These are phyloP conservation scores for Adelphocoris suturalis DNA, from an alignment of 2,888 invertebrate species.

Conservation along the genomic window DNA sequence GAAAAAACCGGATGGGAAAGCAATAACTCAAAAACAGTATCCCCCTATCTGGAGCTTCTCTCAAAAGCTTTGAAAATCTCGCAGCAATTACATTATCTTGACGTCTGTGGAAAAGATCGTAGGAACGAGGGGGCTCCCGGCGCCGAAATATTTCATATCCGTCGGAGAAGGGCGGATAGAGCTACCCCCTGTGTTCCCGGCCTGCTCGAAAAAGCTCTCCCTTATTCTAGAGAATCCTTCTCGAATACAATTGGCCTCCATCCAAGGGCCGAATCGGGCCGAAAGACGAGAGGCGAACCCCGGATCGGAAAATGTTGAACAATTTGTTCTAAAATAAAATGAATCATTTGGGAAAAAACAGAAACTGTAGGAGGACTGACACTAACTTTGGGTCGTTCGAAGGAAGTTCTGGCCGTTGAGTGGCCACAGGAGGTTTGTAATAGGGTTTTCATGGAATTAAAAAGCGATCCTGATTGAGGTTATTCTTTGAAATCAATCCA, in stretches of 20 bases:
- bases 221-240: constrained; percentile 41
- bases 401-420: not conserved
- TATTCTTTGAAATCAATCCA: too few species aligned
- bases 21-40: constrained; percentile 60
- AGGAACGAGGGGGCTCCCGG: constrained; percentile 58
- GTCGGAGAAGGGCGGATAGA: constrained; percentile 59
- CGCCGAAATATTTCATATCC: constrained; percentile 71
- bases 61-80: constrained; percentile 68
- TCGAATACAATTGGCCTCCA: constrained; percentile 68
- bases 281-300: not conserved
- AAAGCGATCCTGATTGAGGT: not conserved
- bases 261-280: constrained; percentile 57
- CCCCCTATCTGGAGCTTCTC: constrained; percentile 46
- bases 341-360: not conserved
- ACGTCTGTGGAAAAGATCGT: constrained; percentile 70
- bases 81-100: constrained; percentile 73
- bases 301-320: constrained; percentile 67
- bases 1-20: constrained; percentile 59
- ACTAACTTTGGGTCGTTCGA: not conserved
- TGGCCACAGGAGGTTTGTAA: not conserved
- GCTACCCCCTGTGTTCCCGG: not conserved
- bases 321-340: constrained; percentile 64
- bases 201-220: constrained; percentile 11
- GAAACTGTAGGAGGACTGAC: not conserved
- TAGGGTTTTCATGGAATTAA: not conserved